phyloP scores from a whole-genome alignment of 2,888 invertebrate species.

The Noctua fimbriata region DNA sequence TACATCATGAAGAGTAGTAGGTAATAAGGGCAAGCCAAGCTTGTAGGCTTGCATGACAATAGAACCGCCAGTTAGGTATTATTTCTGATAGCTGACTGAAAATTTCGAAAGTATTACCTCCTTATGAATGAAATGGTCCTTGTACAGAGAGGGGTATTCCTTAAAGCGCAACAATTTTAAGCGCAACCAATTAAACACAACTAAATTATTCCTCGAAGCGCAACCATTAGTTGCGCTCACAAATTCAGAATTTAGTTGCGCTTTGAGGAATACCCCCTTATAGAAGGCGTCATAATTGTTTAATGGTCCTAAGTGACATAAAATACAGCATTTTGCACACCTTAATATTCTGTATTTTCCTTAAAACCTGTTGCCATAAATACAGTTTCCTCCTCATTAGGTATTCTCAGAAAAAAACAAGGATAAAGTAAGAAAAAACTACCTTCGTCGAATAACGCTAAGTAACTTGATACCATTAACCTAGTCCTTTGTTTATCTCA shows the following conservation, averaged over 20 bases:
- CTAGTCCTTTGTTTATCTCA: constrained; percentile 24
- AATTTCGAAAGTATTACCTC: neutral
- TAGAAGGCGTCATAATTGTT: neutral
- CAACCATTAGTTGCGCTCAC: too few relatives aligned
- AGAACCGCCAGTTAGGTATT: neutral
- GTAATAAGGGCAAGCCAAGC: neutral
- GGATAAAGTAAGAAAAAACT: constrained; percentile 20
- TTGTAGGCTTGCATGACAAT: neutral
- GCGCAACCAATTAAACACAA: too few relatives aligned
- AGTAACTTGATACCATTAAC: constrained; percentile 37
- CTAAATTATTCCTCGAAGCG: too few relatives aligned
- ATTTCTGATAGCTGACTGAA: neutral
- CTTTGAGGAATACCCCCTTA: too few relatives aligned
- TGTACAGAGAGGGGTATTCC: too few relatives aligned
- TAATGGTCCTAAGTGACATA: neutral
- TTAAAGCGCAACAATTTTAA: too few relatives aligned
- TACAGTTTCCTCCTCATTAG: neutral
- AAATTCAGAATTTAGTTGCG: too few relatives aligned
- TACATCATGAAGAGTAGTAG: neutral
- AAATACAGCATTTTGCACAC: neutral
- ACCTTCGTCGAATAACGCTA: constrained; percentile 4
- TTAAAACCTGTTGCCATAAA: neutral
- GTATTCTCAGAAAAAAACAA: constrained; percentile 11
- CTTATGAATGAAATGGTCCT: neutral
- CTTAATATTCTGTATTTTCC: neutral